phyloP scores from a whole-genome alignment of 2,888 invertebrate species.

The Sthenelais limicola region DNA sequence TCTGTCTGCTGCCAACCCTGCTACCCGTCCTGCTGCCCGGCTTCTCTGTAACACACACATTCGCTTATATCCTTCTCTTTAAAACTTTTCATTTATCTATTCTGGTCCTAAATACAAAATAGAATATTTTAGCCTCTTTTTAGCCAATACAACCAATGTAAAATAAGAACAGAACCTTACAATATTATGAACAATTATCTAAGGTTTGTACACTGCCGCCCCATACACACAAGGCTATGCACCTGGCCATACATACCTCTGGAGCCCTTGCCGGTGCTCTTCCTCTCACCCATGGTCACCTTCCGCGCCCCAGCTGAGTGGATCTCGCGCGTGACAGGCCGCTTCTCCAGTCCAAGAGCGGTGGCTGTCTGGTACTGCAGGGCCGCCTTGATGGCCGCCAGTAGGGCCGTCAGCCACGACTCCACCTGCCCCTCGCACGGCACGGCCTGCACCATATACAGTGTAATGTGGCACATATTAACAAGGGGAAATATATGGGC shows the following conservation, averaged over 20 bases:
- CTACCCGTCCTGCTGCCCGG: conserved; percentile 23
- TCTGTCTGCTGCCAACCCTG: background rate
- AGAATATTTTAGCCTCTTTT: background rate
- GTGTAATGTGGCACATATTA: too few relatives aligned
- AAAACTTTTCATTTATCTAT: background rate
- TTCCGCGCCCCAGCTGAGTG: conserved; percentile 63
- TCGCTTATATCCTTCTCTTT: too few relatives aligned
- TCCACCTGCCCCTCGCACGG: conserved; percentile 68
- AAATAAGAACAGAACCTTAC: too few relatives aligned
- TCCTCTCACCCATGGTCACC: conserved; percentile 45
- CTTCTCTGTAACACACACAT: conserved; percentile 6
- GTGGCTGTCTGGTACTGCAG: conserved; percentile 64
- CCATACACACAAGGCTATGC: too few relatives aligned
- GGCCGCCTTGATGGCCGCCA: conserved; percentile 59
- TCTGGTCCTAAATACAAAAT: background rate
- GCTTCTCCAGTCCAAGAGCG: conserved; percentile 51
- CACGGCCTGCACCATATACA: conserved; percentile 64
- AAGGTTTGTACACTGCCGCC: too few relatives aligned
- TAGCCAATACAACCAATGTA: background rate
- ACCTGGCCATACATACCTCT: conserved; percentile 28
- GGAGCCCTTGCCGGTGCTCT: background rate
- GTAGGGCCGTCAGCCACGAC: conserved; percentile 63
- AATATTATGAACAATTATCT: too few relatives aligned
- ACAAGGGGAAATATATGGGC: too few relatives aligned
- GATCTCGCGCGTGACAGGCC: conserved; percentile 46